Evolutionary conservation across 2,113 vertebrate genomes (phyloP), one percentile per base, ranked within the genome.

Genomic region (Bubo blakistoni): DNA sequence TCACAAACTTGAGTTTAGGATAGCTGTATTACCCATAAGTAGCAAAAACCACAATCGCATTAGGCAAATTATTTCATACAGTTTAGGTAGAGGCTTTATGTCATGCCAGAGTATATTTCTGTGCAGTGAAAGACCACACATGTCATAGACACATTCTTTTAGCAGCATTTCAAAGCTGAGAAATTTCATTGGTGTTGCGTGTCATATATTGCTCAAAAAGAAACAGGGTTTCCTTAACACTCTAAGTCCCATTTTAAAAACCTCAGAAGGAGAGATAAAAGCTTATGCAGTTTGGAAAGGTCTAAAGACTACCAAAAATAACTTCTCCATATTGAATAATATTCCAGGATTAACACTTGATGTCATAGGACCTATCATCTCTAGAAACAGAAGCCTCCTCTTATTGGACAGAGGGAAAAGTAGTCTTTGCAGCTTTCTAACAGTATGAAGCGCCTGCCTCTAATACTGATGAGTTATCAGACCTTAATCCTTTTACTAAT

Each of bases 401-500:
- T 26, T 44, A 38, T 11, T 78, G 59, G 63, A 72, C 42, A 72
- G 16, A 76, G 42, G 27, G 38, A 89, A 86, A 94, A 61, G 22
- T 42, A 65, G 44, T 58, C 61, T 81, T 92, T 94, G 26, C 62
- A 65, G 13, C 21, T 85, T 94, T 72, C 57, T 57, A 87, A 29
- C 11, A 40, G 54, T 55, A 58, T 70, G 73, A 92, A 94, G n/a
- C 0, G 9, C 66, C 66, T 90, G 77, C 55, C 58, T 94, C 40
- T 91, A 92, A 91, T 79, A 69, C 77, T 89, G 83, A 89, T 86
- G 81, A 94, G 62, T 66, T 80, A 65, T 76, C 81, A 97, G 70
- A 91, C 86, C 52, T 92, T 91, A 97, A 97, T 92, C 86, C 95
- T 95, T 82, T 73, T 40, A 65, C 70, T 95, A 89, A 84, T 71